Conservation (phyloP, 2,888 invertebrate genomes). For the Lottia gigantea region DNA sequence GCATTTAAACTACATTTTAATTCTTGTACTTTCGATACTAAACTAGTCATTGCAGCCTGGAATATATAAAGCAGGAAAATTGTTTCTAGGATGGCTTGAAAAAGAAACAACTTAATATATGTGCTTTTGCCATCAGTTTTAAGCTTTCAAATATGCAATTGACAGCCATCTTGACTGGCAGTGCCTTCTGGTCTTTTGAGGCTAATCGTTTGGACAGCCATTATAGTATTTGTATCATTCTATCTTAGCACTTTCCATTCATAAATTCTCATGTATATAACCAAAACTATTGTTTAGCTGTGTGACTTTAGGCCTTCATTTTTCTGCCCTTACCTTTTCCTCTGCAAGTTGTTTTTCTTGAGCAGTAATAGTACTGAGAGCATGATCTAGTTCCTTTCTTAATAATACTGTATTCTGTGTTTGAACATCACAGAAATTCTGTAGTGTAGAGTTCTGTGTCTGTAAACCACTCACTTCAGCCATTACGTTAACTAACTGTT, state of each 20-base stretch:
- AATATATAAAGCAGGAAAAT: neutral
- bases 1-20: conserved; percentile 8
- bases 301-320: no score
- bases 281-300: no score
- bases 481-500: conserved; percentile 13
- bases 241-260: no score
- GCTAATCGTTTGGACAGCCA: no score
- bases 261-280: no score
- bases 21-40: conserved; percentile 13
- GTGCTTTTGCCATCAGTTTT: no score
- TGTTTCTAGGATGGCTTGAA: no score
- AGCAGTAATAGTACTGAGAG: neutral
- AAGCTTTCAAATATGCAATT: no score
- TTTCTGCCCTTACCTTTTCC: conserved; percentile 18
- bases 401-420: conserved; percentile 15
- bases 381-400: conserved; percentile 18
- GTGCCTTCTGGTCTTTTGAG: no score
- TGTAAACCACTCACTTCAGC: conserved; percentile 20
- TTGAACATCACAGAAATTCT: conserved; percentile 24
- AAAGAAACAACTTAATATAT: no score
- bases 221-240: no score
- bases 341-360: conserved; percentile 23
- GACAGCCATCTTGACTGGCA: no score
- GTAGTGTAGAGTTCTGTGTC: conserved; percentile 12
- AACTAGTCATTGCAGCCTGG: conserved; percentile 14